Evolutionary conservation across 2,888 invertebrate species (phyloP).

Genomic region (Andrena minutula): DNA sequence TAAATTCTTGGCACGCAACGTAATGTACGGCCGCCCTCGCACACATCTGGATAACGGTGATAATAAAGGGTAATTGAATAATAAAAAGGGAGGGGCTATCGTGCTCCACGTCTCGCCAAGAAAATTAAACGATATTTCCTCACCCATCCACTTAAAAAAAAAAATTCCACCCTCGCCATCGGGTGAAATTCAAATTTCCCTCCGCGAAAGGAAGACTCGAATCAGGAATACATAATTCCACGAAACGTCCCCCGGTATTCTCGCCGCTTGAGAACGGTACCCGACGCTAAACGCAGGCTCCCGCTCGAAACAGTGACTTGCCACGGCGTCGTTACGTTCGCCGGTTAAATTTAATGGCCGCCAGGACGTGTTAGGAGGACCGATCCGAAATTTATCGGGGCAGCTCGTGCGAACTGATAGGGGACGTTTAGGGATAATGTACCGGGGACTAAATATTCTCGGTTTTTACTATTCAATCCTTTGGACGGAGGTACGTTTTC

Average conservation of each 20-base stretch:
- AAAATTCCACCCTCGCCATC: neutral
- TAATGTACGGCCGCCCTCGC: constrained; percentile 10
- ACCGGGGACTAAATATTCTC: constrained; percentile 48
- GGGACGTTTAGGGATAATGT: constrained; percentile 40
- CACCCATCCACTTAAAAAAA: neutral
- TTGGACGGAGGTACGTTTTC: constrained; percentile 12
- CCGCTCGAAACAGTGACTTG: neutral
- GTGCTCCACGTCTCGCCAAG: no score
- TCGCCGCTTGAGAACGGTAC: no score
- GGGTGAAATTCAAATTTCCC: no score
- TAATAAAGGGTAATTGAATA: constrained; percentile 56
- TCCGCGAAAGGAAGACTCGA: no score
- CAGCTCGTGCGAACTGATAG: constrained; percentile 10
- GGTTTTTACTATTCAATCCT: constrained; percentile 46
- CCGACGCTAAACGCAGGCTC: no score
- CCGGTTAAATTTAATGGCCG: constrained; percentile 24
- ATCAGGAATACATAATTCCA: no score
- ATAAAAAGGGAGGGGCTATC: constrained; percentile 17
- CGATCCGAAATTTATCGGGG: constrained; percentile 29
- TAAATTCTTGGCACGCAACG: constrained; percentile 51
- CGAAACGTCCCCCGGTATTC: no score
- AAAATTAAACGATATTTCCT: no score
- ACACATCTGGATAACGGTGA: constrained; percentile 37
- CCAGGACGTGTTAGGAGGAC: neutral
- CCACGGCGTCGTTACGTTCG: neutral